Evolutionary conservation across 1,140 invertebrate genomes (phyloP).

Genomic region (Macrobrachium rosenbergii): DNA sequence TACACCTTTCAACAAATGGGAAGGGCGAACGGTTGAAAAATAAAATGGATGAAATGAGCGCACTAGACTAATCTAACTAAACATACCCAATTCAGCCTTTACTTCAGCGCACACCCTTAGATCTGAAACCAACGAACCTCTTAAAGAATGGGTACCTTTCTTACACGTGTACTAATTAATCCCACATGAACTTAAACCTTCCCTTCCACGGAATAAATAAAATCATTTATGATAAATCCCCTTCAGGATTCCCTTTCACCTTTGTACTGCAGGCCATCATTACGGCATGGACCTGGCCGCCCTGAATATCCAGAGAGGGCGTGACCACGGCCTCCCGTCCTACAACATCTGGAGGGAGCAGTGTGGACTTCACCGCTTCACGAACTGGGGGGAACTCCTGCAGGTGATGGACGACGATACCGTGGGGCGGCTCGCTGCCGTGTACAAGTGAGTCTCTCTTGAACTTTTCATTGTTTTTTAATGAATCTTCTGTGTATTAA

Average conservation of each 20-base stretch:
- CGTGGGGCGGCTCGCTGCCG: slow-evolving; percentile 68
- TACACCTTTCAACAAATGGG: too few relatives aligned
- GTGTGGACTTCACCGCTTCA: slow-evolving; percentile 81
- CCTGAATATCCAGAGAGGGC: slow-evolving; percentile 77
- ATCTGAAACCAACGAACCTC: too few relatives aligned
- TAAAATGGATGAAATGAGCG: too few relatives aligned
- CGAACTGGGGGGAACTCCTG: slow-evolving; percentile 82
- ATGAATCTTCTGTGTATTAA: too few relatives aligned
- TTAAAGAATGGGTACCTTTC: too few relatives aligned
- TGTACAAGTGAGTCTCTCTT: slow-evolving; percentile 68
- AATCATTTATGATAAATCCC: not conserved
- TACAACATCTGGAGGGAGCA: slow-evolving; percentile 86
- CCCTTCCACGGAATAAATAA: too few relatives aligned
- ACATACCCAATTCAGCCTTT: too few relatives aligned
- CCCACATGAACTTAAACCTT: too few relatives aligned
- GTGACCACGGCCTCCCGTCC: slow-evolving; percentile 90
- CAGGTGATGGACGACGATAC: slow-evolving; percentile 78
- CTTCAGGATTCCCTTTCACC: not conserved
- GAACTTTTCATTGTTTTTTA: not conserved
- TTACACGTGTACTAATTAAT: too few relatives aligned
- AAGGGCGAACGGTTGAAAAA: too few relatives aligned
- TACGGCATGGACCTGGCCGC: slow-evolving; percentile 75
- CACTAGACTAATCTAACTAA: too few relatives aligned
- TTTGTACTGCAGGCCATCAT: slow-evolving; percentile 43
- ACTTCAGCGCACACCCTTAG: too few relatives aligned